Percentiles rank a stretch among this genome's conserved stretches.
Conservation (phyloP, 2,888 invertebrate species). For the Hedya salicella region DNA sequence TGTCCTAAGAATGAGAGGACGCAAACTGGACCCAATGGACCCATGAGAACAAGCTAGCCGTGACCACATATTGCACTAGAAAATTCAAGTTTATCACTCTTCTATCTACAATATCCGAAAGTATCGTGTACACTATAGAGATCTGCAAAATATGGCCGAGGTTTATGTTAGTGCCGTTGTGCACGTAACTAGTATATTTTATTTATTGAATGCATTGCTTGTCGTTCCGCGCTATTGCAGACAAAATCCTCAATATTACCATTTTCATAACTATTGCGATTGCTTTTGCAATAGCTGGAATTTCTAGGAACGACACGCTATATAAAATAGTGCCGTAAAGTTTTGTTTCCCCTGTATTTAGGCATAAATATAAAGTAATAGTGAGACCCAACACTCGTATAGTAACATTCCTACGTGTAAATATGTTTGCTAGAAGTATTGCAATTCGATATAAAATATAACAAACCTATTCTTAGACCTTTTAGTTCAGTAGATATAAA, state of each 20-base stretch:
- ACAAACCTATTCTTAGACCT: background rate
- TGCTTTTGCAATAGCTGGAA: conserved; percentile 12
- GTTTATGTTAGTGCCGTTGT: background rate
- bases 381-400: too few relatives aligned
- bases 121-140: background rate
- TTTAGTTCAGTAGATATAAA: background rate
- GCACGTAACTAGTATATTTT: conserved; percentile 10
- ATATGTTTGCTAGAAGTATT: too few relatives aligned
- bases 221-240: conserved; percentile 24
- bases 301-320: background rate
- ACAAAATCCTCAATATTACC: conserved; percentile 27
- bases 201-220: conserved; percentile 25
- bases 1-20: background rate
- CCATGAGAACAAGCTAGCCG: conserved; percentile 13
- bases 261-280: conserved; percentile 19
- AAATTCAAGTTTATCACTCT: background rate
- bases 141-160: background rate
- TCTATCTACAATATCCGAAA: background rate
- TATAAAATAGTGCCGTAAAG: too few relatives aligned
- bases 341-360: too few relatives aligned
- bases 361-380: too few relatives aligned
- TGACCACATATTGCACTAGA: conserved; percentile 5
- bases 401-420: too few relatives aligned
- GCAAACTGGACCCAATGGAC: conserved; percentile 1
- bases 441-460: too few relatives aligned